Evolutionary conservation across 2,797 vertebrate species (phyloP), one percentile per base, ranked within the genome.

Genomic region (Garrulus glandarius): DNA sequence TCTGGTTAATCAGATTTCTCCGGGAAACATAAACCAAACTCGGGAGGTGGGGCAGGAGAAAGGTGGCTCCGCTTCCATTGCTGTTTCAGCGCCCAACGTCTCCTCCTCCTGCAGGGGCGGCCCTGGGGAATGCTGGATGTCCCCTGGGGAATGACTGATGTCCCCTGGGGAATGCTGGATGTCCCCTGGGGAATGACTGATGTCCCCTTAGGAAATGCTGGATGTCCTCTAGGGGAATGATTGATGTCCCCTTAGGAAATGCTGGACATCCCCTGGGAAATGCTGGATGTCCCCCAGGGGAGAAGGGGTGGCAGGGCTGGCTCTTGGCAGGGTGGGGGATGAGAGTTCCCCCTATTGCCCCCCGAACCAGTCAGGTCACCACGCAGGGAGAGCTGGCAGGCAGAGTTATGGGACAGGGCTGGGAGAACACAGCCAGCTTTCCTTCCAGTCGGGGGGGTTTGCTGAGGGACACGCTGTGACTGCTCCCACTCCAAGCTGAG

Each of bases 1-100:
- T 98, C 98, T 97, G 95, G 98, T 99, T 99, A 99, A 98, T 98
- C 98, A 98, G 98, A 98, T 98, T 98, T 98, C 98, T 97, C 65
- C 55, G 80, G 97, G 96, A 97, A 77, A 96, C 39, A 89, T 14
- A 87, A 97, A 97, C 97, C 98, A 96, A 96, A 98, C 97, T 36
- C 36, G 70, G 56, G 83, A 88, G 95, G 89, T 32, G 87, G 79
- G 83, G 69, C 43, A 15, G 79, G 44, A 50, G 88, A 41, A 43
- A 88, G 91, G 76, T 34, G 92, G 95, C 96, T 96, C 95, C 29
- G 8, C 91, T 96, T 61, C 83, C 55, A 2, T 78, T 92, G 96
- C 96, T 95, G 88, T 72, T 85, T 50, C 41, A 18, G 20, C 0
- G 2, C 74, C 84, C 93, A 61, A 30, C 95, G 91, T 98, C 98